Evolutionary conservation across 2,113 vertebrate species (phyloP), one percentile per base, ranked within the genome.

Genomic region (Pteropus alecto): DNA sequence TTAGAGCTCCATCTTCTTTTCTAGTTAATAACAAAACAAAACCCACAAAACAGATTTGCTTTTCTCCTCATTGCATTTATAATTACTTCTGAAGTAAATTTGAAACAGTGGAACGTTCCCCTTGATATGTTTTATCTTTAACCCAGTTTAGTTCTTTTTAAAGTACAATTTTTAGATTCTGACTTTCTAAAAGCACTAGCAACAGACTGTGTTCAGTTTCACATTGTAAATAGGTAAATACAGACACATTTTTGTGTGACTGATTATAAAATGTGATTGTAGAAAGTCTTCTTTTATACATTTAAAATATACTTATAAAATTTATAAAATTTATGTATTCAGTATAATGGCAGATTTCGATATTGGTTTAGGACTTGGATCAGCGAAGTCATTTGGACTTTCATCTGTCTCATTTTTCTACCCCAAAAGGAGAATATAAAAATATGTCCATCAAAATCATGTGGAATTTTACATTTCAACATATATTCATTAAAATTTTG

Each of bases 31-130:
- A 48, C 10, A 81, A 58, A 84, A n/a, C 19, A 73, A 88, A 61
- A n/a, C 16, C 35, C 22, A 35, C 65, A 54, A 38, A 16, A 56
- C 11, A 81, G 48, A 68, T 43, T 79, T 92, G 24, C 11, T 24
- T 85, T 82, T 81, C 28, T 87, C 13, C 18, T 56, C 22, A 68
- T 48, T 82, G 38, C 14, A 11, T 35, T 43, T 76, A 13, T 89
- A 95, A 71, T 87, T 93, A 93, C 41, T 90, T 96, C 21, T 94
- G 38, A 92, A 94, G n/a, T 63, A 76, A 61, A 77, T 82, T 41
- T 96, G 43, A 77, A 90, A 51, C 82, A 86, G 51, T 65, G 10
- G n/a, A 87, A 68, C 22, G n/a, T 65, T 95, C 77, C 6, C 38
- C 22, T 81, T 92, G 26, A 33, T 93, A 30, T 35, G 10, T 85